Percentiles rank a stretch among this genome's conserved stretches.
Conservation (phyloP, 92 coral and sea anemone genomes). For the Siderastrea radians region DNA sequence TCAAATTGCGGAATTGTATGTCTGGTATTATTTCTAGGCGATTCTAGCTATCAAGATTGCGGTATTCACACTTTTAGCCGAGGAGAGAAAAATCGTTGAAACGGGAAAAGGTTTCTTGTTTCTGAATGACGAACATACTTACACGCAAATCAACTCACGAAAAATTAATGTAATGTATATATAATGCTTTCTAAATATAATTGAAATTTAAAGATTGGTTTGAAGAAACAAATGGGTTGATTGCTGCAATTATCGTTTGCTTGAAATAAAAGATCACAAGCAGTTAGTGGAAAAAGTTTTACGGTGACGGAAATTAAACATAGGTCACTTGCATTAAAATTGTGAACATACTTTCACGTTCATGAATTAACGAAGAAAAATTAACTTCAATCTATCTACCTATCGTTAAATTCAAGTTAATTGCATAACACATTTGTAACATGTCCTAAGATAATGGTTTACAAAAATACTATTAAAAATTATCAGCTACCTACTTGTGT, state of each 20-base stretch:
- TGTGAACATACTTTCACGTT: background rate
- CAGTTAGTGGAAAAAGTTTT: background rate
- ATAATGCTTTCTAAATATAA: background rate
- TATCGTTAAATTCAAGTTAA: background rate
- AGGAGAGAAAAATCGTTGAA: background rate
- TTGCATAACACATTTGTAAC: too few species aligned
- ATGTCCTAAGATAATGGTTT: too few species aligned
- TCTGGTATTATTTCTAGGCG: background rate
- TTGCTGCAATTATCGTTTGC: too few species aligned
- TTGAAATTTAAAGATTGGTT: background rate
- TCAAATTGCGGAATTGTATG: conserved; percentile 2
- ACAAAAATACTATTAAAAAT: too few species aligned
- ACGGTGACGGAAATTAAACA: background rate
- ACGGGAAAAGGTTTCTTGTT: background rate
- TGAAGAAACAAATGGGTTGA: too few species aligned
- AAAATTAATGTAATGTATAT: background rate
- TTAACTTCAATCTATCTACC: background rate
- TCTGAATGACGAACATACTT: background rate
- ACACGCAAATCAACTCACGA: conserved; percentile 12
- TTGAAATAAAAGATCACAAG: too few species aligned
- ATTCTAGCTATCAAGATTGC: conserved; percentile 6
- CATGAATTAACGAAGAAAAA: background rate
- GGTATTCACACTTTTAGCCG: background rate
- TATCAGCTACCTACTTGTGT: too few species aligned
- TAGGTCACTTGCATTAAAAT: background rate